phyloP scores from a whole-genome alignment of 1,140 invertebrate genomes.

The Lepidotrigona ventralis region DNA sequence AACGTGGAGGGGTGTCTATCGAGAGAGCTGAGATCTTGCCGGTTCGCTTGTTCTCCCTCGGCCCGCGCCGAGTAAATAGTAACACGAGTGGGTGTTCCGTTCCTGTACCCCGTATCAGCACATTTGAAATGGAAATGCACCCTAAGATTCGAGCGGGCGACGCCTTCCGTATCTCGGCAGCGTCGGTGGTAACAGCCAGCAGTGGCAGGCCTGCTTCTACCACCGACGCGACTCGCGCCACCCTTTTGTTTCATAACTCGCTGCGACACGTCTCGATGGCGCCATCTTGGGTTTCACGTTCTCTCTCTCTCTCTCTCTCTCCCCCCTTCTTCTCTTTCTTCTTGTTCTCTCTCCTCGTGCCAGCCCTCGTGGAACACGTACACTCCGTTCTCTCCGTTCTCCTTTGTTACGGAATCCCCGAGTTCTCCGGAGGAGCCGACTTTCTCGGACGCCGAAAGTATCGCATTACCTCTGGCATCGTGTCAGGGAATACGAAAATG shows the following conservation, averaged over 20 bases:
- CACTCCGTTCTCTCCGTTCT: conserved; percentile 5
- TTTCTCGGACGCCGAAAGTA: conserved; percentile 57
- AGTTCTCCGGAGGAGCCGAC: conserved; percentile 1
- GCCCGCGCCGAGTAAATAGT: conserved; percentile 41
- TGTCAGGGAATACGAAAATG: conserved; percentile 11
- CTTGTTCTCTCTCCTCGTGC: background rate
- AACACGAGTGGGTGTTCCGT: conserved; percentile 48
- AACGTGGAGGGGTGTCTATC: conserved; percentile 22
- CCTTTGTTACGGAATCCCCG: conserved; percentile 38
- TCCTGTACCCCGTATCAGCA: conserved; percentile 46
- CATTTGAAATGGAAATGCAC: conserved; percentile 73
- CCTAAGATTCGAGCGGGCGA: conserved; percentile 57
- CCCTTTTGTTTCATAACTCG: conserved; percentile 65
- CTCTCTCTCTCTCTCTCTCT: background rate
- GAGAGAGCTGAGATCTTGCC: background rate
- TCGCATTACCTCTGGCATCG: conserved; percentile 59
- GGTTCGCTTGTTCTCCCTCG: background rate
- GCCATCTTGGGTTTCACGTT: conserved; percentile 62
- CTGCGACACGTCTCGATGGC: conserved; percentile 60
- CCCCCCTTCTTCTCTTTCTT: background rate
- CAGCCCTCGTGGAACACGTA: background rate
- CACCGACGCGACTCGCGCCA: conserved; percentile 4
- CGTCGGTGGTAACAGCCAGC: background rate
- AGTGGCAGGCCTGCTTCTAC: background rate
- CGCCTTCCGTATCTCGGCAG: background rate